A percentile compares a stretch with the other conserved stretches of the same genome.
phyloP scores from a whole-genome alignment of 1,140 invertebrate genomes.

The Arctopsyche grandis region DNA sequence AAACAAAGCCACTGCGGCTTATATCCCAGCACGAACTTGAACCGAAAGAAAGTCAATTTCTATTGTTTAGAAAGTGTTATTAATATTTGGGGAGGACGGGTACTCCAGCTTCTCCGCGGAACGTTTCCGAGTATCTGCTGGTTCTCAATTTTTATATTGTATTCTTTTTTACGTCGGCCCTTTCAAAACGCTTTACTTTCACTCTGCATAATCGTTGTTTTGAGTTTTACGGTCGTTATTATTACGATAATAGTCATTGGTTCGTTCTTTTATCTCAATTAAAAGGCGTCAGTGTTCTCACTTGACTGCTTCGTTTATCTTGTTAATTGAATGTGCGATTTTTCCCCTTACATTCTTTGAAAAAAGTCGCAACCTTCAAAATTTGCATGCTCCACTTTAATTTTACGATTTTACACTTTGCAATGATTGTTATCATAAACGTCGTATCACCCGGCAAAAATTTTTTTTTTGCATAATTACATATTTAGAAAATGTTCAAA shows the following conservation, averaged over 20 bases:
- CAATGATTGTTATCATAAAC: too few species aligned
- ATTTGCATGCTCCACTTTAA: too few species aligned
- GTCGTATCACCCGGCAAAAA: too few species aligned
- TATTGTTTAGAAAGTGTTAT: background rate
- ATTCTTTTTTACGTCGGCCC: background rate
- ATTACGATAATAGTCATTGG: slow-evolving; percentile 18
- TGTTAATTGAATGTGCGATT: slow-evolving; percentile 20
- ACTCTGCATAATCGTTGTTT: background rate
- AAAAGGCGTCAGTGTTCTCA: background rate
- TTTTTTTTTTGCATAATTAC: too few species aligned
- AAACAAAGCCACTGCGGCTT: background rate
- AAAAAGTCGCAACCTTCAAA: too few species aligned
- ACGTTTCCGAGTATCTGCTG: background rate
- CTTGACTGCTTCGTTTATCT: slow-evolving; percentile 2
- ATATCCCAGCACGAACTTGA: background rate
- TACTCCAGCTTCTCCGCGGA: background rate
- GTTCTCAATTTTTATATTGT: background rate
- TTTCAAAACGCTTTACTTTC: background rate
- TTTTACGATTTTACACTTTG: too few species aligned
- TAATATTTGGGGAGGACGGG: background rate
- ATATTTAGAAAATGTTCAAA: too few species aligned
- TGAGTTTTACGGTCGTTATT: background rate
- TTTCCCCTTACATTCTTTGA: background rate
- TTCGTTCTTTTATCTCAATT: background rate
- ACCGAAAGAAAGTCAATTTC: slow-evolving; percentile 3